Evolutionary conservation across 2,888 invertebrate species (phyloP).

Genomic region (Pocota personata): DNA sequence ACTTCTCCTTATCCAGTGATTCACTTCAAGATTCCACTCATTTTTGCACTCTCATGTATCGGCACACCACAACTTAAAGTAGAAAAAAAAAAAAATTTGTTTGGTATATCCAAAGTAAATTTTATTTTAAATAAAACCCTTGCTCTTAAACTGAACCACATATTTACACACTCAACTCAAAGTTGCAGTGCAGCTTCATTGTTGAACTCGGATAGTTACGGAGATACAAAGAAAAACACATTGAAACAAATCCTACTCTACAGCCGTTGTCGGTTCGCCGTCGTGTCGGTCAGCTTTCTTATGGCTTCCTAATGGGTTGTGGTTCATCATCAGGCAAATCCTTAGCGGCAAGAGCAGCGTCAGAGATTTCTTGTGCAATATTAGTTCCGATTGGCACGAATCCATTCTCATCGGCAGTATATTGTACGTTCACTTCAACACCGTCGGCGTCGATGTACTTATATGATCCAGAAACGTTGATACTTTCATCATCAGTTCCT

Average conservation of each 20-base stretch:
- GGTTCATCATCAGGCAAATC: constrained; percentile 77
- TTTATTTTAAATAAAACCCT: neutral
- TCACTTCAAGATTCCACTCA: no score
- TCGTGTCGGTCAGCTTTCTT: neutral
- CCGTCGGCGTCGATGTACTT: constrained; percentile 79
- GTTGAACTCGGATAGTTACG: neutral
- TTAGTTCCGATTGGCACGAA: constrained; percentile 80
- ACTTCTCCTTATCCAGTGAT: no score
- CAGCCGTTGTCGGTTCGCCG: neutral
- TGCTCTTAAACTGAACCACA: neutral
- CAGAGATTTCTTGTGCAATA: constrained; percentile 79
- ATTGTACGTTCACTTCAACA: constrained; percentile 77
- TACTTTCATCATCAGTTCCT: constrained; percentile 77
- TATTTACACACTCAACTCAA: neutral
- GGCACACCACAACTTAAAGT: neutral
- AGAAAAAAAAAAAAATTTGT: neutral
- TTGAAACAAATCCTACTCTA: neutral
- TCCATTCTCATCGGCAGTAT: constrained; percentile 81
- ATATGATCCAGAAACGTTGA: constrained; percentile 80
- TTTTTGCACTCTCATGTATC: no score
- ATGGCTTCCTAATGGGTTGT: neutral
- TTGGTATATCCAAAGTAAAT: neutral
- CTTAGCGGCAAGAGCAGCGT: constrained; percentile 79
- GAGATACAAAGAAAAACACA: constrained; percentile 4
- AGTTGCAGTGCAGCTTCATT: neutral